Conservation (phyloP, 2,113 vertebrate genomes). For the Epinephelus fuscoguttatus region DNA sequence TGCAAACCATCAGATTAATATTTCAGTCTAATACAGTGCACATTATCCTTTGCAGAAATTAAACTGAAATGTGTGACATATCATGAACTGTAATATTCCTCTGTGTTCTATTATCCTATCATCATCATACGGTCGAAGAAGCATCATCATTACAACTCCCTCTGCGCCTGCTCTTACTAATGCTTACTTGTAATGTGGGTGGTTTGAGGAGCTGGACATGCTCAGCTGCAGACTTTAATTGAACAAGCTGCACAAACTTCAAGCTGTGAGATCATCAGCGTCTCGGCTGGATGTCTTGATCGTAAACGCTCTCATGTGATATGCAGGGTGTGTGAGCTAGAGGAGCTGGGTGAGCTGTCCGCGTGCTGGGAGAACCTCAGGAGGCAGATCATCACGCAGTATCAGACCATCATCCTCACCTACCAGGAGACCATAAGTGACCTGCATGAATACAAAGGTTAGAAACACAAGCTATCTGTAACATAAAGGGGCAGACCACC, state of each 20-base stretch:
- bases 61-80: not conserved
- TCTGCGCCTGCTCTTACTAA: not conserved
- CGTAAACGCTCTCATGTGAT: not conserved
- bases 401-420: conserved; percentile 98
- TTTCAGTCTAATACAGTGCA: too few relatives aligned
- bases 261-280: conserved; percentile 3
- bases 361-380: conserved; percentile 98
- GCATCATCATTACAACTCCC: not conserved
- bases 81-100: not conserved
- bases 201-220: not conserved
- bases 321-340: conserved; percentile 94
- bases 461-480: conserved; percentile 31
- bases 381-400: conserved; percentile 97
- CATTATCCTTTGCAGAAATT: not conserved
- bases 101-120: not conserved
- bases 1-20: too few relatives aligned
- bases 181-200: not conserved
- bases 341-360: conserved; percentile 96
- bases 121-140: not conserved
- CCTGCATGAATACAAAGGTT: conserved; percentile 98
- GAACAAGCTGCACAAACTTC: not conserved
- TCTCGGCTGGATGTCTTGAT: conserved; percentile 12
- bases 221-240: not conserved
- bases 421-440: conserved; percentile 98
- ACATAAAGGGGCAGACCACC: not conserved